These are phyloP conservation scores for Florisuga fusca DNA, from an alignment of 2,797 vertebrate species.

Conservation along the genomic window DNA sequence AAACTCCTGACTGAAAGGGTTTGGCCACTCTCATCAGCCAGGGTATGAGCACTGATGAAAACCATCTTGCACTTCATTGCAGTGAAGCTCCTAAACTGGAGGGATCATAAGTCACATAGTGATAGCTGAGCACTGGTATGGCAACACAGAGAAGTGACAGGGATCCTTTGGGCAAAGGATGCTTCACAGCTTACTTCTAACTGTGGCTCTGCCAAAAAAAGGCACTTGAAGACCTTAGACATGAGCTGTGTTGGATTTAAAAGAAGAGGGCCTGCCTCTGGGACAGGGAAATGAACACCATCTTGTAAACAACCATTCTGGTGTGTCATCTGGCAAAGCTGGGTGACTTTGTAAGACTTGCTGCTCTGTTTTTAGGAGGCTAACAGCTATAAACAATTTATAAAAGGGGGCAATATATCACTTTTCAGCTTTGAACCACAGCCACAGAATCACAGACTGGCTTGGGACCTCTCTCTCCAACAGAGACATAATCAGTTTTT, in stretches of 20 bases:
- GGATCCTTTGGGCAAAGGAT: background rate
- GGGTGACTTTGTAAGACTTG: background rate
- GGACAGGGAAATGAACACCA: background rate
- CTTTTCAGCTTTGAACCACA: background rate
- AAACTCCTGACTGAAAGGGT: fast-evolving
- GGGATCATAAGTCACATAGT: fast-evolving
- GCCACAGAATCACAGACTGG: background rate
- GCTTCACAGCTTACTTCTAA: background rate
- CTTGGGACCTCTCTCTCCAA: background rate
- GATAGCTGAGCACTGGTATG: fast-evolving
- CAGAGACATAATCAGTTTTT: background rate
- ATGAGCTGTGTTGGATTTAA: background rate
- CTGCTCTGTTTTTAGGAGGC: background rate
- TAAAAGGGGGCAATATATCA: background rate
- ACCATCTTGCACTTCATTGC: background rate
- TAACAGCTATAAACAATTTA: background rate
- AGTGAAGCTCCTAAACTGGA: background rate
- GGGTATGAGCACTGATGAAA: background rate
- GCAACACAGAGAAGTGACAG: background rate
- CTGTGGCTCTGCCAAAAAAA: background rate
- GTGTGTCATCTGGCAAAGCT: background rate
- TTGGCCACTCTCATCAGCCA: background rate
- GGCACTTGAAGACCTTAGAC: background rate
- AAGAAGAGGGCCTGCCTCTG: background rate
- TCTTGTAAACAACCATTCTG: fast-evolving